Conservation (phyloP, 2,888 invertebrate genomes). For the Imbricaverruca yamaguchii region DNA sequence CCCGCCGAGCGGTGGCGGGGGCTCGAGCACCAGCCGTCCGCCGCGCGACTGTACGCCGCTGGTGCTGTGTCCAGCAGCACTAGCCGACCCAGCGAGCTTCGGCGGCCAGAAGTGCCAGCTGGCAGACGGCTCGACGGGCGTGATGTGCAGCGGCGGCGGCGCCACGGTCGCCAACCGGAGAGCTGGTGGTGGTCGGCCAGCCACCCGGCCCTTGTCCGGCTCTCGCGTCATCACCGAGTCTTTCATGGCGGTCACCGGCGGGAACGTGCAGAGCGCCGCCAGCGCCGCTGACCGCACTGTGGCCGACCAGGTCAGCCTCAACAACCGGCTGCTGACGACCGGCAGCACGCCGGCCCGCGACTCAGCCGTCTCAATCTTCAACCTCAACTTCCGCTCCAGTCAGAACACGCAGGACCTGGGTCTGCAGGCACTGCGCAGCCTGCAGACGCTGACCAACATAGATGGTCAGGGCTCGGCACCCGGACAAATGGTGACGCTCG, state of each 20-base stretch:
- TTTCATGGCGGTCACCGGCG: neutral
- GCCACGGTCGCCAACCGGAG: neutral
- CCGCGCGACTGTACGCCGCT: neutral
- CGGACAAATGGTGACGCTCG: neutral
- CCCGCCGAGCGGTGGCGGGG: neutral
- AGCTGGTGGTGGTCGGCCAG: neutral
- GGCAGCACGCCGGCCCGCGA: neutral
- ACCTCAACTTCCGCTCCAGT: constrained; percentile 1
- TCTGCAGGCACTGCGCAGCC: neutral
- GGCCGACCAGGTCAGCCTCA: neutral
- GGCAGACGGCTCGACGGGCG: neutral
- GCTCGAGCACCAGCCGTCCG: neutral
- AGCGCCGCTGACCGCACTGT: neutral
- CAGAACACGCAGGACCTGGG: neutral
- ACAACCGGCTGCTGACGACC: neutral
- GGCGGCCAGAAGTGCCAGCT: neutral
- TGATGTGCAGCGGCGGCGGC: neutral
- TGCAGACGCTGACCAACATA: neutral
- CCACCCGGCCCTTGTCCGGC: neutral
- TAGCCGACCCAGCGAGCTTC: neutral
- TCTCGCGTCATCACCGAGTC: neutral
- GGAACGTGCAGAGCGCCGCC: neutral
- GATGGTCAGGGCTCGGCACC: neutral
- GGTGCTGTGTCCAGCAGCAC: neutral
- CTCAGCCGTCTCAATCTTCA: neutral